Conservation (phyloP, 2,113 vertebrate species). For the Hippocampus abdominalis region DNA sequence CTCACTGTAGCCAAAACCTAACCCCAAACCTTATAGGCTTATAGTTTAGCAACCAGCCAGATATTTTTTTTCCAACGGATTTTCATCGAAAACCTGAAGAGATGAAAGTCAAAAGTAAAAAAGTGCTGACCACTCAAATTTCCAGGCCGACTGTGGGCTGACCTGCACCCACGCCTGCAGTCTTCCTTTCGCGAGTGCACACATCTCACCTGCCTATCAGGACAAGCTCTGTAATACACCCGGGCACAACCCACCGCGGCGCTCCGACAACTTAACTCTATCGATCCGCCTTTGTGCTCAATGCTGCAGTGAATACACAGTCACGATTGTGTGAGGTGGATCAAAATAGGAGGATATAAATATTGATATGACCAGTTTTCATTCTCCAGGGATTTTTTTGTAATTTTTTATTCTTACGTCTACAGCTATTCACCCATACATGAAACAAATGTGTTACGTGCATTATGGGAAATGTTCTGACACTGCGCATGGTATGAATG, state of each 20-base stretch:
- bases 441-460: background rate
- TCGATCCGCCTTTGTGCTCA: conserved; percentile 36
- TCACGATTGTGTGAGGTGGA: too few species aligned
- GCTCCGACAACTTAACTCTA: conserved; percentile 20
- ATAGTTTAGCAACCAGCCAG: background rate
- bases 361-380: background rate
- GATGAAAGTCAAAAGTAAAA: background rate
- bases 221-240: background rate
- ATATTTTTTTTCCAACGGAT: background rate
- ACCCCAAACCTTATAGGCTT: background rate
- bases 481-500: background rate
- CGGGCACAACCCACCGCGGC: background rate
- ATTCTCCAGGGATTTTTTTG: background rate
- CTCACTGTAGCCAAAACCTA: too few species aligned
- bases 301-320: conserved; percentile 3
- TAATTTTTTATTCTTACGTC: background rate
- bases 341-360: background rate
- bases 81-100: background rate
- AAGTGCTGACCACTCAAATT: background rate
- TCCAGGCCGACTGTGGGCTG: background rate
- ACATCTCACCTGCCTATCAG: conserved; percentile 1
- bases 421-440: background rate
- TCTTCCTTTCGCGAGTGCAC: background rate
- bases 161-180: background rate
- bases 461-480: background rate